Evolutionary conservation across 2,797 vertebrate genomes (phyloP), one percentile per base, ranked within the genome.

Genomic region (Coilia nasus): DNA sequence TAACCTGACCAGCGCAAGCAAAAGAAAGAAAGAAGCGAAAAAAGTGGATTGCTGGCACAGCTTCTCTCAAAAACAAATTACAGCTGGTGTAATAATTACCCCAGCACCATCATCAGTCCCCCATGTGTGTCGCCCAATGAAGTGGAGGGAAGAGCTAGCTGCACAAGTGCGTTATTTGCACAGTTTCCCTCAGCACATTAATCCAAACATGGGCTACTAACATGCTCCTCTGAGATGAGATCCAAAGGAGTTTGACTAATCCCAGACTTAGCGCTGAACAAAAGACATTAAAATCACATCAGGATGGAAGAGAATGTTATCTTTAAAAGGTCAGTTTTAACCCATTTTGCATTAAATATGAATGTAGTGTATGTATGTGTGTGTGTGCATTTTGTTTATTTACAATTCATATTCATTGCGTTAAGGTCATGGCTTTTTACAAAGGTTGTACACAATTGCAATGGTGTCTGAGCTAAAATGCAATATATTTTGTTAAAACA

Each of bases 21-120:
- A 54, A 54, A 54, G 50, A 9, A 54, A 54, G 9, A 54, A 54
- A 54, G 7, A 54, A 54, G 50, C 2, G 50, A 84, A 83, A 90
- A 90, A 90, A 81, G 87, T 87, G 78, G 60, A 90, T 90, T 90
- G 88, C 86, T 86, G 82, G 84, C 88, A 86, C 60, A 83, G 56
- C 82, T 81, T 84, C 81, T 88, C 84, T 87, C 84, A 85, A 82
- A 90, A 90, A 90, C 83, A 89, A 83, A 90, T 87, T 89, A 75
- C 85, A 85, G 82, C 88, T 90, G 85, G 78, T 89, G 81, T 84
- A 90, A 84, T 88, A 88, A 90, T 90, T 85, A 85, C 78, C 86
- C 89, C 84, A 87, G 82, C 64, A 62, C 64, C 87, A 78, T 86
- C 82, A 88, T 88, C 62, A 85, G 82, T 85, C 83, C 83, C 87